Evolutionary conservation across 2,113 vertebrate genomes (phyloP).

Genomic region (Steatornis caripensis): DNA sequence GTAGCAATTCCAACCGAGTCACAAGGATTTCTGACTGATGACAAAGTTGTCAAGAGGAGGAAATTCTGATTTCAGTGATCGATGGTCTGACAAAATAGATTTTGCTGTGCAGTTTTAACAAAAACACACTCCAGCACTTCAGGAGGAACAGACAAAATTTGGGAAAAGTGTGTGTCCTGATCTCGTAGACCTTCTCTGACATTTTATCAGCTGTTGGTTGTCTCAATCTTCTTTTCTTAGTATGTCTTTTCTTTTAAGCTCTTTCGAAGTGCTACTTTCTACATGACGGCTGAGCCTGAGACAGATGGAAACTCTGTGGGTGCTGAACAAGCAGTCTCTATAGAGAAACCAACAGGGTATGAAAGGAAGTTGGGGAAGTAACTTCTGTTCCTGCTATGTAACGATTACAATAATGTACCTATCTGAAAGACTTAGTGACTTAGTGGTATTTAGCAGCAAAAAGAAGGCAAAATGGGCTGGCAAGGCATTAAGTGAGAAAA

Average conservation of each 20-base stretch:
- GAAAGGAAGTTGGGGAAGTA: neutral
- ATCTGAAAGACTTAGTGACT: neutral
- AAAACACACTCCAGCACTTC: neutral
- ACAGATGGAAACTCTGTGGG: slow-evolving; percentile 14
- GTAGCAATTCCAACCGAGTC: neutral
- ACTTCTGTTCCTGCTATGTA: neutral
- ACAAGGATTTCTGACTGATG: neutral
- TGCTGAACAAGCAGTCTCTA: neutral
- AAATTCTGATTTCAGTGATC: neutral
- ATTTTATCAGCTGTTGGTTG: neutral
- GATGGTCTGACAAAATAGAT: neutral
- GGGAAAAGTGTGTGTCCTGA: neutral
- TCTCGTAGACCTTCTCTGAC: neutral
- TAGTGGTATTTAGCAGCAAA: neutral
- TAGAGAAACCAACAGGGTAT: neutral
- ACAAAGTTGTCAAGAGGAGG: neutral
- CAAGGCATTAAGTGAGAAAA: neutral
- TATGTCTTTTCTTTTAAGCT: neutral
- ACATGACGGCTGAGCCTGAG: neutral
- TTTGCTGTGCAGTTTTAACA: neutral
- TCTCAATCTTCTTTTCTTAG: neutral
- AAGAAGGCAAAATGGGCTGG: neutral
- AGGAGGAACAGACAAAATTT: neutral
- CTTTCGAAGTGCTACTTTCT: neutral
- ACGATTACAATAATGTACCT: neutral